A percentile compares a stretch with the other conserved stretches of the same genome.
Evolutionary conservation across 1,140 invertebrate species (phyloP).

Genomic region (Pseudobourletiella spinata): DNA sequence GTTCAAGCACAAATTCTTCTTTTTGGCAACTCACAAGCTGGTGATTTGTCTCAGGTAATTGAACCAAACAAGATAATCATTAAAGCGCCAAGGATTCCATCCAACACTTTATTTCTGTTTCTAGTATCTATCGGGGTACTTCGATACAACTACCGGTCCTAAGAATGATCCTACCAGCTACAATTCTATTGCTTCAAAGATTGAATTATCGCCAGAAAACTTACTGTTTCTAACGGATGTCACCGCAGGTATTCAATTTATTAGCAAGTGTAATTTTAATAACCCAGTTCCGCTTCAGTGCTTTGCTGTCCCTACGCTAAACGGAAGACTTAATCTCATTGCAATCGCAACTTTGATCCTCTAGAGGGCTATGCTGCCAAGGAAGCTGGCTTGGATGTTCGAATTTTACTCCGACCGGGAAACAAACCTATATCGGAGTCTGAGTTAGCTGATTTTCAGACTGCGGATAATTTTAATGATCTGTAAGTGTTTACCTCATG

Average conservation of each 20-base stretch:
- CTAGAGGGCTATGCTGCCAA: conserved; percentile 72
- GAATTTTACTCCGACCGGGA: conserved; percentile 64
- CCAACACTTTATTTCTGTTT: conserved; percentile 37
- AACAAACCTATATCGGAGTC: conserved; percentile 58
- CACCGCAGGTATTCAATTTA: conserved; percentile 57
- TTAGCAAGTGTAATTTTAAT: too few relatives aligned
- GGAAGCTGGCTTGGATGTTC: conserved; percentile 56
- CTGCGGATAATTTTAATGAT: conserved; percentile 1
- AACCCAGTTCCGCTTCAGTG: too few relatives aligned
- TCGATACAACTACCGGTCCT: conserved; percentile 72
- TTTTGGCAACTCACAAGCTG: conserved; percentile 63
- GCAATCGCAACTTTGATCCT: too few relatives aligned
- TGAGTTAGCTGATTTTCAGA: conserved; percentile 48
- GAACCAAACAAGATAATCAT: background rate
- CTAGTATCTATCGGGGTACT: conserved; percentile 65
- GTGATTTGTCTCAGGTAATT: conserved; percentile 60
- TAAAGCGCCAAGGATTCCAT: too few relatives aligned
- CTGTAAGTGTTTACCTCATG: too few relatives aligned
- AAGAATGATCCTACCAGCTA: conserved; percentile 68
- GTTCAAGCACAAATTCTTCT: conserved; percentile 81
- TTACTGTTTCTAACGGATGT: conserved; percentile 79
- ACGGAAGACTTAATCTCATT: too few relatives aligned
- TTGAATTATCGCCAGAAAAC: conserved; percentile 52
- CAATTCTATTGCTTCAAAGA: conserved; percentile 59
- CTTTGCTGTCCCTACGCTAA: too few relatives aligned